Evolutionary conservation across 2,888 invertebrate genomes (phyloP), one percentile per base, ranked within the genome.

Genomic region (Lycia hirtaria): DNA sequence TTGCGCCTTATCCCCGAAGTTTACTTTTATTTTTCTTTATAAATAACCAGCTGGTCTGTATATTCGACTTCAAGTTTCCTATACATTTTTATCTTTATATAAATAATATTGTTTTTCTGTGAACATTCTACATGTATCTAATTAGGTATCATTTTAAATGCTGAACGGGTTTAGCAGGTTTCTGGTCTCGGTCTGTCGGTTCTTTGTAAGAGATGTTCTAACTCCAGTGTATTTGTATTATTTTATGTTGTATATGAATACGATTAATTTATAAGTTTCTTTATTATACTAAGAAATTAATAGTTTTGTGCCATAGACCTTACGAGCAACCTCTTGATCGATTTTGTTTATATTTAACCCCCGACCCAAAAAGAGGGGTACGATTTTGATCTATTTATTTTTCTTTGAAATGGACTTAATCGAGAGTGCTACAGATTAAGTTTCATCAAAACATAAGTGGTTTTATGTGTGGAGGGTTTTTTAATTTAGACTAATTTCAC

Each of bases 21-120:
- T 75, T 69, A 47, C 19, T 28, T 62, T 79, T 80, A 74, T 80
- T 81, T 76, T 71, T 58, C 64, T 77, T 71, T 78, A 79, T 71
- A 78, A 78, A 80, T 80, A 81, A 72, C 74, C 62, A 68, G 68
- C n/a, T n/a, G n/a, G n/a, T n/a, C n/a, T n/a, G 68, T 70, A 71
- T 65, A 71, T 66, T 67, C 56, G 60, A 59, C 59, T 64, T 62
- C 65, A 62, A 61, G 65, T 55, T 63, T 52, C 44, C 53, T 62
- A 55, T 52, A 20, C 5, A 24, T 17, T 9, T 26, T 9, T 26
- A 51, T 47, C 12, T 32, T 17, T 14, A 26, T 38, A 47, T 22
- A 41, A 12, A 43, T 35, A 56, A 51, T 51, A 51, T 47, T 41
- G 65, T 61, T 65, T 62, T 72, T 72, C 63, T 62, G 59, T 67